These are phyloP conservation scores for Diglossa cyanea DNA, from an alignment of 2,797 vertebrate genomes.

Conservation along the genomic window DNA sequence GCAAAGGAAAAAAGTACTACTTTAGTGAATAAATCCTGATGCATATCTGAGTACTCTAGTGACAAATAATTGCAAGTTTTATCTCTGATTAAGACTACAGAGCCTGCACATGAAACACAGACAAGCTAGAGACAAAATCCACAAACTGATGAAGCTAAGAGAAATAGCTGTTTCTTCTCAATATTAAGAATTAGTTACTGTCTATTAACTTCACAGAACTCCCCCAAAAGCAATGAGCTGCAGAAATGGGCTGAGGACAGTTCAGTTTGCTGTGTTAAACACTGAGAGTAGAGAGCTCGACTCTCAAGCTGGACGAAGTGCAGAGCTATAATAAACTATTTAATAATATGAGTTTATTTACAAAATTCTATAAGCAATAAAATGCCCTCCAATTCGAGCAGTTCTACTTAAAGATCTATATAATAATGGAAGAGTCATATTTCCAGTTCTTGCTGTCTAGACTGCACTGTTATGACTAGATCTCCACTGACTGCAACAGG, in stretches of 20 bases:
- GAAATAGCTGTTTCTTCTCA: neutral
- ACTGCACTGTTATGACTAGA: neutral
- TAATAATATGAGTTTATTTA: neutral
- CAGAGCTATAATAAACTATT: neutral
- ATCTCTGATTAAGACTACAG: neutral
- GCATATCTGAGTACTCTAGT: neutral
- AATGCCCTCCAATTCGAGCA: neutral
- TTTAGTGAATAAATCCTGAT: neutral
- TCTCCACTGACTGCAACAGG: neutral
- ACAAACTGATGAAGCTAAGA: neutral
- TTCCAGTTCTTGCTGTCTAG: neutral
- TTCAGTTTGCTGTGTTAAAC: neutral
- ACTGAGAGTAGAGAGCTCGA: accelerated
- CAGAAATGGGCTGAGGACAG: neutral
- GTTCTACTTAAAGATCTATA: neutral
- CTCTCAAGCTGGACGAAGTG: neutral
- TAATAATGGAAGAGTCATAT: neutral
- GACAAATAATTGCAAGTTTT: neutral
- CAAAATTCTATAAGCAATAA: neutral
- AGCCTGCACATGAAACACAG: neutral
- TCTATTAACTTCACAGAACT: neutral
- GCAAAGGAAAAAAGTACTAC: neutral
- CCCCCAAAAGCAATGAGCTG: neutral
- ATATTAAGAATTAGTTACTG: neutral
- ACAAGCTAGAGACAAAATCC: neutral